Evolutionary conservation across 2,113 vertebrate genomes (phyloP), one percentile per base, ranked within the genome.

Genomic region (Austrofundulus limnaeus): DNA sequence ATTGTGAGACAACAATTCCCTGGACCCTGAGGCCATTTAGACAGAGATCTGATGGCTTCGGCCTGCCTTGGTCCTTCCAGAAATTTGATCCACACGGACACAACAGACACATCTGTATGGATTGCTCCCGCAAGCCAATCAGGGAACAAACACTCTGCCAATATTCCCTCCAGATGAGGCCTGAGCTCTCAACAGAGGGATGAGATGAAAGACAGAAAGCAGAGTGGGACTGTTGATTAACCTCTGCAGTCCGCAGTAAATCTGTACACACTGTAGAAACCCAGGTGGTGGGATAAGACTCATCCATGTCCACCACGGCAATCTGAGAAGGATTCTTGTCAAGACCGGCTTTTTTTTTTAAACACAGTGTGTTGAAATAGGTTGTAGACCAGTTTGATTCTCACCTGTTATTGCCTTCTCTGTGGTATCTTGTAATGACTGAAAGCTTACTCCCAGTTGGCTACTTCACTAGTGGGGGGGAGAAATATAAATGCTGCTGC

Each of bases 101-200:
- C 77, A 73, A 49, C 67, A 80, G 84, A 84, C 80, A 81, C 82
- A 87, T 87, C 79, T 88, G 83, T 87, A 89, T 87, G 72, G 81
- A 85, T 88, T 45, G 56, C 75, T 83, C 82, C 77, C 45, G 60
- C 56, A 78, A 87, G 83, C 87, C 87, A 87, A 88, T 90, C 87
- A 88, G 68, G 75, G 80, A 82, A 82, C 84, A 90, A 86, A 88
- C 79, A 83, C 77, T 85, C 76, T 82, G 84, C 81, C 87, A 85
- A 87, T 88, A 89, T 83, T 86, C 82, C 74, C 85, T 64, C 74
- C 78, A 84, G 84, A 88, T 80, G 72, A 82, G 86, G 57, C 73
- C 69, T 59, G 79, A 70, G 73, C 73, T 77, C 70, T 55, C 85
- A 68, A 67, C 70, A 63, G 70, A 65, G 63, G 66, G 61, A 56